Evolutionary conservation across 1,140 invertebrate species (phyloP).

Genomic region (Euwallacea similis): DNA sequence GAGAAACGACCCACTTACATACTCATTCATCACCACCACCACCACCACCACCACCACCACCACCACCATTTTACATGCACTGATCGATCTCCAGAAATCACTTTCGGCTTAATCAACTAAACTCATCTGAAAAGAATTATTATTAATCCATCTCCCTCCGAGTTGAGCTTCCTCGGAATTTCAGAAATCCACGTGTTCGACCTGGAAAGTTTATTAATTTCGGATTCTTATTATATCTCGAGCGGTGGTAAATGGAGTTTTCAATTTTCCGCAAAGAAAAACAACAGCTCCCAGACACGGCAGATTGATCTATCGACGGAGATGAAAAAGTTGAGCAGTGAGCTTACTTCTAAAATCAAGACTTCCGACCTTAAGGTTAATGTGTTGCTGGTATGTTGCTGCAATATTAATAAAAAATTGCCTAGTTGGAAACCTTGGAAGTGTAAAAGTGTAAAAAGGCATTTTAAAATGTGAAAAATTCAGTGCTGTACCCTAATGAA

Average conservation of each 20-base stretch:
- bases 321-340: not conserved
- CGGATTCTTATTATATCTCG: constrained; percentile 13
- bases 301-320: not conserved
- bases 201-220: constrained; percentile 22
- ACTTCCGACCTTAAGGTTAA: too few relatives aligned
- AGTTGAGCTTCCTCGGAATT: not conserved
- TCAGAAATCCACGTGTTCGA: constrained; percentile 14
- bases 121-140: not conserved
- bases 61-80: too few relatives aligned
- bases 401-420: too few relatives aligned
- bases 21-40: not conserved
- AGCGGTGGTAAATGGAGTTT: constrained; percentile 2
- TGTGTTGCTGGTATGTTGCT: too few relatives aligned
- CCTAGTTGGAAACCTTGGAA: too few relatives aligned
- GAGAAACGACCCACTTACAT: not conserved
- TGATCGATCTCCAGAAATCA: too few relatives aligned
- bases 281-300: not conserved
- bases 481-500: too few relatives aligned
- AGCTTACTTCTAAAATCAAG: too few relatives aligned
- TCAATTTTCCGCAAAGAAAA: constrained; percentile 5
- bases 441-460: too few relatives aligned
- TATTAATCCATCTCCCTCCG: constrained; percentile 1
- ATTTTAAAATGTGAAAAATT: too few relatives aligned
- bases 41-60: too few relatives aligned
- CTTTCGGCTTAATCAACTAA: too few relatives aligned